Evolutionary conservation across 2,888 invertebrate species (phyloP), one percentile per base, ranked within the genome.

Genomic region (Eubasilissa splendida): DNA sequence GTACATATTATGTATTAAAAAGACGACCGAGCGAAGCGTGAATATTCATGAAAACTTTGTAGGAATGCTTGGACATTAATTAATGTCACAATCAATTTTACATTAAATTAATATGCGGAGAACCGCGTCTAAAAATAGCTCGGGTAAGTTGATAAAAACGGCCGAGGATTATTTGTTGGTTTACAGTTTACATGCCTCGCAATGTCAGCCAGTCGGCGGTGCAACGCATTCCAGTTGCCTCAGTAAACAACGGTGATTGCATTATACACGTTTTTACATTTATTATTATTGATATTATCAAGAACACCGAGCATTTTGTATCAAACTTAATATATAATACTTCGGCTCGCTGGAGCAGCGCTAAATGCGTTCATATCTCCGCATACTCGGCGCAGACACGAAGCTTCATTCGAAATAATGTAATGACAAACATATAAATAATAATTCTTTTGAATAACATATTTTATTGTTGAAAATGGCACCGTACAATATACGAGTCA

Each of bases 101-200:
- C 70, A 70, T 70, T 53, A 70, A 70, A 52, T 70, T 53, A 70
- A 66, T 66, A 66, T 58, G 59, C 50, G 66, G 50, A 11, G 68
- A 74, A 74, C 73, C 73, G 59, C 33, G 5, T 65, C 80, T 80
- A 80, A 77, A 80, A 76, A 80, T 80, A 80, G 77, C 80, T 14
- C 77, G 73, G 77, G 53, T 77, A 54, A 77, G 80, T 80, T 77
- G 80, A 80, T 80, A 80, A 80, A 70, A 70, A 54, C 53, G 52
- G 70, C 22, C 77, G 74, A 74, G 80, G 22, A 22, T 22, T 65
- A 77, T 74, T 70, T 42, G 52, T 71, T 77, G 54, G 77, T 74
- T 65, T 63, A 77, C 73, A 71, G 22, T 80, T 68, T 80, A 63
- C 77, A 73, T 77, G 74, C 54, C 66, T 65, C 54, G 74, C 77